Conservation (phyloP, 2,113 vertebrate genomes). For the Laterallus jamaicensis region DNA sequence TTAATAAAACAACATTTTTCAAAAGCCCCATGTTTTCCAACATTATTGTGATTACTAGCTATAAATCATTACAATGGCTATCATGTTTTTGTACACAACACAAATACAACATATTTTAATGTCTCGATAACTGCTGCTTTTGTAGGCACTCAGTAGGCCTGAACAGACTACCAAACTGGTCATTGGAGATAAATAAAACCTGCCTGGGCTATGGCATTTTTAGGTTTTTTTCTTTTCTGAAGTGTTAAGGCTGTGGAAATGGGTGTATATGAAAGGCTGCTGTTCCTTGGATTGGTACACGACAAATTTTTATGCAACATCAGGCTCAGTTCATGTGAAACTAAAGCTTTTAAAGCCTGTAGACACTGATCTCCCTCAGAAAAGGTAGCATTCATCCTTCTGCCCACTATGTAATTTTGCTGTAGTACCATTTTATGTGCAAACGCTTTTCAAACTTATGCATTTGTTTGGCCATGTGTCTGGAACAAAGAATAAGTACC, state of each 20-base stretch:
- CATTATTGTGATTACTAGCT: neutral
- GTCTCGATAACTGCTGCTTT: neutral
- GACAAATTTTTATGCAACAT: slow-evolving; percentile 22
- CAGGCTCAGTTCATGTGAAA: slow-evolving; percentile 21
- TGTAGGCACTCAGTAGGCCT: neutral
- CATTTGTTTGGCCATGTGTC: neutral
- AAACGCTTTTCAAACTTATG: neutral
- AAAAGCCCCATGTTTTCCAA: neutral
- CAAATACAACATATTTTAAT: neutral
- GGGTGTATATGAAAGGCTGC: neutral
- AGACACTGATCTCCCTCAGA: neutral
- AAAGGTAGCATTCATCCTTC: neutral
- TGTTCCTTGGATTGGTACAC: neutral
- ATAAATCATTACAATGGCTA: neutral
- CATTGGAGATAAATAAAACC: neutral
- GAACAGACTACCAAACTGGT: neutral
- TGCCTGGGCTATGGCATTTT: neutral
- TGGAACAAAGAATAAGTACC: neutral
- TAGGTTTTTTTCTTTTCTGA: neutral
- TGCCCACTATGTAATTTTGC: neutral
- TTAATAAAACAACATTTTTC: neutral
- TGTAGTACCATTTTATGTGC: neutral
- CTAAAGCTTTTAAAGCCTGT: neutral
- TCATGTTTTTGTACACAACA: neutral
- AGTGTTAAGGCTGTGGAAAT: fast-evolving